Evolutionary conservation across 2,888 invertebrate genomes (phyloP), one percentile per base, ranked within the genome.

Genomic region (Aplocera efformata): DNA sequence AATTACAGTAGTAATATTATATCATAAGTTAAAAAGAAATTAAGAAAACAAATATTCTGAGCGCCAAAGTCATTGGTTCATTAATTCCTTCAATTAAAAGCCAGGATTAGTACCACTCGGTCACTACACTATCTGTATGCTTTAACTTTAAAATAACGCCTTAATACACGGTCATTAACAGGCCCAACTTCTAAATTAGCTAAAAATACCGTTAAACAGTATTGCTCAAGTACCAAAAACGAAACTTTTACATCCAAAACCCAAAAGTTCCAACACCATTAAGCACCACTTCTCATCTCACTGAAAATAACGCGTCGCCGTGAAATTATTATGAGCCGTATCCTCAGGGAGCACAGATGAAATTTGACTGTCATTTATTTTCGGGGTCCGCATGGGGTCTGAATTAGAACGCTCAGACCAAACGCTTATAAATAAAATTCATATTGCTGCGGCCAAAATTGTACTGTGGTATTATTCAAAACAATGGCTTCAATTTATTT

Each of bases 251-350:
- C 34, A 41, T 27, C 20, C 35, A 27, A 30, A 42, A 42, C 35
- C 35, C 31, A 24, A 35, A 42, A 42, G 31, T 42, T 42, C 24
- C 27, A 8, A 35, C 41, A 27, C 41, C 41, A 42, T 35, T 42
- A 35, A 42, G 23, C 41, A 35, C 21, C 41, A 35, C 34, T 41
- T 35, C 27, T 35, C 41, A 42, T 41, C 26, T 30, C 33, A 29
- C 41, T 32, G 41, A 28, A 42, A 42, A 28, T 27, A 21, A 41
- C 26, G 26, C 1, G 13, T 21, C n/a, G 25, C n/a, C 26, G 27
- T 10, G 13, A 27, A 21, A 40, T 40, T 29, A 32, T 42, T 42
- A 31, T 35, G 20, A 21, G 22, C 35, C 26, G n/a, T 42, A 27
- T 42, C 23, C 31, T 27, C 17, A 27, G 30, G 17, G 30, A 3